Conservation (phyloP, 2,888 invertebrate genomes). For the Emmelina monodactyla region DNA sequence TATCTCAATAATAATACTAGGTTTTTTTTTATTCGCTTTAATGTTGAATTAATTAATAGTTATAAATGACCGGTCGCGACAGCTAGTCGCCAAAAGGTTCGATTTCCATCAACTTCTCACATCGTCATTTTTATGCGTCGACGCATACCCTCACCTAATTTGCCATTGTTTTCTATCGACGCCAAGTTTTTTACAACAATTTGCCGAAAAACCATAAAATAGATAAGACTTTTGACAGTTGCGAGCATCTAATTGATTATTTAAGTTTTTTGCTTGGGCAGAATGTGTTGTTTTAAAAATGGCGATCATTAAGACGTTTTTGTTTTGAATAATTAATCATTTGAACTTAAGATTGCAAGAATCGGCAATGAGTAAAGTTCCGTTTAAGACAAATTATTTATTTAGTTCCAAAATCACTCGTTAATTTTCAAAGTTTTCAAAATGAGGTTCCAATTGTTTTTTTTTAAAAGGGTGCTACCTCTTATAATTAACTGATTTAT, state of each 20-base stretch:
- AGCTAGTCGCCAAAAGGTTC: constrained; percentile 23
- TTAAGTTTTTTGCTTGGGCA: constrained; percentile 28
- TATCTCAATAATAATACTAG: too few relatives aligned
- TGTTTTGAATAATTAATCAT: constrained; percentile 1
- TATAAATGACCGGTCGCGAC: constrained; percentile 20
- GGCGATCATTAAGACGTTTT: background rate
- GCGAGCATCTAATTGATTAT: constrained; percentile 50
- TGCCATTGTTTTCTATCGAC: constrained; percentile 61
- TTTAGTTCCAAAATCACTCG: too few relatives aligned
- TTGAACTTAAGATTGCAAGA: too few relatives aligned
- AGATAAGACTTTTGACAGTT: constrained; percentile 49
- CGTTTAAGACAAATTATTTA: too few relatives aligned
- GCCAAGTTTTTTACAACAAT: constrained; percentile 50
- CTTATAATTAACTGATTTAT: too few relatives aligned
- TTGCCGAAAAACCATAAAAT: constrained; percentile 58
- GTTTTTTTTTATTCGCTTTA: too few relatives aligned
- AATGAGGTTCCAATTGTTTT: too few relatives aligned
- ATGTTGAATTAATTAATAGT: constrained; percentile 45
- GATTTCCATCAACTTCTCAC: constrained; percentile 21
- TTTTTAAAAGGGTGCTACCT: too few relatives aligned
- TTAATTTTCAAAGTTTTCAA: too few relatives aligned
- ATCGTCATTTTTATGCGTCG: constrained; percentile 58
- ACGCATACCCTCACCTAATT: too few relatives aligned
- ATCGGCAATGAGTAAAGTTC: too few relatives aligned
- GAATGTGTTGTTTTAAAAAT: background rate